Evolutionary conservation across 2,113 vertebrate species (phyloP), one percentile per base, ranked within the genome.

Genomic region (Gila orcuttii): DNA sequence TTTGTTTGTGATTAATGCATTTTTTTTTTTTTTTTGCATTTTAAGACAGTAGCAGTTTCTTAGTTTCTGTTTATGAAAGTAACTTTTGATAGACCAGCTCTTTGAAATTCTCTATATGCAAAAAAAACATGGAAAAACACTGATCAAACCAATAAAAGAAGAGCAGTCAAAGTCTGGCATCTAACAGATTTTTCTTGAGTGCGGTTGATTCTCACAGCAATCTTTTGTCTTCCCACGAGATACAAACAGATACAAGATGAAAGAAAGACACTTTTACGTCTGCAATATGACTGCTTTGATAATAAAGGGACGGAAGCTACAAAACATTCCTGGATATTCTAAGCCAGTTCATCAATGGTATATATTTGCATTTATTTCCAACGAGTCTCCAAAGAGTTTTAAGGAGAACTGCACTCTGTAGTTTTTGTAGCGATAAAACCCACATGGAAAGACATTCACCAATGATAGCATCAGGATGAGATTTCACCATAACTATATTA

Each of bases 321-420:
- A 52, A 25, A 73, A 74, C 31, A 33, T 60, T 50, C 11, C 33
- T 52, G 33, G 59, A 66, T 81, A 77, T 71, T 89, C 74, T 42
- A 50, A 69, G 57, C 69, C 75, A 85, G 84, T 86, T 82, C 78
- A 84, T 88, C 60, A 79, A 50, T 33, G 12, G 50, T 8, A 77
- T 36, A 76, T 86, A 81, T 84, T 88, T 86, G 52, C 84, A 79
- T 59, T 12, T 82, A 75, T 76, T 66, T 10, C 88, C 81, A 90
- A 88, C 90, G 87, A 87, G 89, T 79, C 84, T 79, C 90, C 64
- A 81, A 68, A 83, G 83, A 85, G 71, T 85, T 88, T 79, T 82
- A 50, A 10, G 75, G 77, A 90, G 89, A 90, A 88, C 84, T 83
- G 28, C 73, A 50, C 62, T 59, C 88, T 86, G 90, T 90, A 5